Percentiles rank a stretch among this genome's conserved stretches.
These are phyloP conservation scores for Rhynchomys soricoides DNA, from an alignment of 2,113 vertebrate genomes.

Conservation along the genomic window DNA sequence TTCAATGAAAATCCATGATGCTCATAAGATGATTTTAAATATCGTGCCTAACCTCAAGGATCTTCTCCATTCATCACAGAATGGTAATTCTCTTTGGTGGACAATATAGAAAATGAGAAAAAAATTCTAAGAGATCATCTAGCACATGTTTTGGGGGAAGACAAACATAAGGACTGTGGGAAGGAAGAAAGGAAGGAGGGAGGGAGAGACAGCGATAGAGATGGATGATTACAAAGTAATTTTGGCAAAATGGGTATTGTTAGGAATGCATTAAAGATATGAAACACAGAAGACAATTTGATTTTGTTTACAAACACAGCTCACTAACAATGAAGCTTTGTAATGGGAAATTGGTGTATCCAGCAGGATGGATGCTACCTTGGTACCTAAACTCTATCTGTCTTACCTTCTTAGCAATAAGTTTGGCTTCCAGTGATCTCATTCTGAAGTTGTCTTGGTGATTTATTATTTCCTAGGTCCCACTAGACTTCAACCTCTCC, in stretches of 20 bases:
- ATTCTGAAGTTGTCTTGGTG: not conserved
- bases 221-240: not conserved
- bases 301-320: not conserved
- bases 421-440: not conserved
- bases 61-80: not conserved
- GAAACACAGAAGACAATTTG: not conserved
- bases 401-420: constrained; percentile 38
- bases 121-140: not conserved
- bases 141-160: not conserved
- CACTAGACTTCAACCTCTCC: not conserved
- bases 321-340: not conserved
- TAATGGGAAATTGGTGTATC: accelerated
- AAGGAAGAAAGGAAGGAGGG: too few relatives aligned
- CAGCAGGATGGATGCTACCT: accelerated
- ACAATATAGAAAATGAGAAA: not conserved
- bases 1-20: not conserved
- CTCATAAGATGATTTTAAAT: not conserved
- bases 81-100: not conserved
- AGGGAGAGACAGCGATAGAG: not conserved
- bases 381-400: not conserved
- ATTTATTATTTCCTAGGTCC: constrained; percentile 52
- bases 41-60: not conserved
- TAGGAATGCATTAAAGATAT: not conserved
- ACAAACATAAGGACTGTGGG: too few relatives aligned
- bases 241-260: not conserved